Percentiles rank a stretch among this genome's conserved stretches.
phyloP scores from a whole-genome alignment of 92 coral and sea anemone genomes.

The Chrysogorgia sp. region DNA sequence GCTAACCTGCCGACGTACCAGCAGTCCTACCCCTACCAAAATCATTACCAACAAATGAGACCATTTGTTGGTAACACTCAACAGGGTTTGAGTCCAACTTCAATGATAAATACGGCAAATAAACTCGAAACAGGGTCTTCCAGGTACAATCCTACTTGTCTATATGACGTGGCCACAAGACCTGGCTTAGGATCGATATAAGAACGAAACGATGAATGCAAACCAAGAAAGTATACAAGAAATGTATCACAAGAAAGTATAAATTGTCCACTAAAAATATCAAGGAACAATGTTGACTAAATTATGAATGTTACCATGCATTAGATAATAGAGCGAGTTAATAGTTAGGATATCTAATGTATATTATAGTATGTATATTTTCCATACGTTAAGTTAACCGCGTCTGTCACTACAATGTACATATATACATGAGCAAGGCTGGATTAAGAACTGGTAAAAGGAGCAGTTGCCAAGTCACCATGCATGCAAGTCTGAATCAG shows the following conservation, averaged over 20 bases:
- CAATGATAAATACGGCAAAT: slow-evolving; percentile 17
- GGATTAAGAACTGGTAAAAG: no score
- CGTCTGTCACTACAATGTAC: background rate
- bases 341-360: background rate
- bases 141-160: slow-evolving; percentile 38
- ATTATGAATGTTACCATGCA: background rate
- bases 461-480: no score
- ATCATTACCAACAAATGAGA: slow-evolving; percentile 29
- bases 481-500: no score
- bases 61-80: slow-evolving; percentile 45
- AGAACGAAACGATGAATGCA: background rate
- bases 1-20: slow-evolving; percentile 32
- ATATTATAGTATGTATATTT: background rate
- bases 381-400: background rate
- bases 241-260: no score
- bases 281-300: background rate
- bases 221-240: background rate
- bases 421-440: no score
- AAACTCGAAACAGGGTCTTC: slow-evolving; percentile 23
- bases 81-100: slow-evolving; percentile 29
- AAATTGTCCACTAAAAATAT: background rate
- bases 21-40: slow-evolving; percentile 43
- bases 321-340: background rate
- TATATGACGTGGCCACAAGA: slow-evolving; percentile 32
- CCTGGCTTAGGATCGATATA: slow-evolving; percentile 42